phyloP scores from a whole-genome alignment of 92 coral and sea anemone genomes.

The Paragorgia papillata region DNA sequence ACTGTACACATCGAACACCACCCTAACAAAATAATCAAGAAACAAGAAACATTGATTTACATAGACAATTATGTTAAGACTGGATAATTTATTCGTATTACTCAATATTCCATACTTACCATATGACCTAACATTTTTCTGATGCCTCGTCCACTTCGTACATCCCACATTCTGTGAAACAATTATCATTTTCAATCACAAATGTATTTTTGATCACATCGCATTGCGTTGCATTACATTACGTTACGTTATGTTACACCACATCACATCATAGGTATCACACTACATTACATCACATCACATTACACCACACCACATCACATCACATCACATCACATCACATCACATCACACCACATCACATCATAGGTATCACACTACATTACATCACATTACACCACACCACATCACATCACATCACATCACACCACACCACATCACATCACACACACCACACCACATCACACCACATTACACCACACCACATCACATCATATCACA shows the following conservation, averaged over 20 bases:
- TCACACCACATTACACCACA: not conserved
- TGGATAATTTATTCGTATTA: not conserved
- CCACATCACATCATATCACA: constrained; percentile 12
- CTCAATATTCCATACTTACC: constrained; percentile 72
- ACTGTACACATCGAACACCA: constrained; percentile 92
- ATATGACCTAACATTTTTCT: constrained; percentile 88
- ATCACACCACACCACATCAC: too few species aligned
- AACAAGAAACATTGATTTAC: not conserved
- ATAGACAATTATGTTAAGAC: not conserved
- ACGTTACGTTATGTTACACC: not conserved
- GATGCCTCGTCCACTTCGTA: constrained; percentile 85
- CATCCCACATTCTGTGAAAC: constrained; percentile 84
- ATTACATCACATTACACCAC: not conserved
- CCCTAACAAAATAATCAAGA: constrained; percentile 61
- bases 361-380: not conserved
- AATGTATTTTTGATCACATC: not conserved
- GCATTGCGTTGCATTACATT: not conserved
- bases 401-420: too few species aligned
- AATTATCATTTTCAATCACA: not conserved
- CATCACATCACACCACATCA: constrained; percentile 3
- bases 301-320: too few species aligned
- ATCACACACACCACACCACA: not conserved
- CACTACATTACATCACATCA: too few species aligned
- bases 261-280: constrained; percentile 15
- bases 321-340: too few species aligned